phyloP scores from a whole-genome alignment of 2,888 invertebrate genomes.

The Saturnia japonica region DNA sequence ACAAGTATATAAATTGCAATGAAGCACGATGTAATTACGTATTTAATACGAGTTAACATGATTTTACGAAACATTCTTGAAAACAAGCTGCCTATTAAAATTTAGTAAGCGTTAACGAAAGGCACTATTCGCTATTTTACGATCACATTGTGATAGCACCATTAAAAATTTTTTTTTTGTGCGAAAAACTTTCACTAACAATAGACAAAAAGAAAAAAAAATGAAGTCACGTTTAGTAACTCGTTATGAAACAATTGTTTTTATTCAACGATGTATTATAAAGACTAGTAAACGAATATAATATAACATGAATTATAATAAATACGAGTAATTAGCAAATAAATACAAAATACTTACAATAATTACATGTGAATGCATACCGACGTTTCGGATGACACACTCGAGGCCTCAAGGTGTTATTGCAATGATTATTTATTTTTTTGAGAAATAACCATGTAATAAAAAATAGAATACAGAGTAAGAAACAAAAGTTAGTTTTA shows the following conservation, averaged over 20 bases:
- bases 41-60: slow-evolving; percentile 13
- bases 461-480: neutral
- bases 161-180: slow-evolving; percentile 36
- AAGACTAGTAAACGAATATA: slow-evolving; percentile 6
- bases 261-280: neutral
- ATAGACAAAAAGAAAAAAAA: slow-evolving; percentile 1
- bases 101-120: slow-evolving; percentile 29
- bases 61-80: slow-evolving; percentile 6
- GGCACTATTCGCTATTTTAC: slow-evolving; percentile 38
- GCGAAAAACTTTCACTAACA: slow-evolving; percentile 26
- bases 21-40: slow-evolving; percentile 13
- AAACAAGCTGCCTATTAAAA: slow-evolving; percentile 17
- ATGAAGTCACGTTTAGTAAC: neutral
- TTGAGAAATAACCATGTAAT: slow-evolving; percentile 25
- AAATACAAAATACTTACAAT: slow-evolving; percentile 22
- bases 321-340: slow-evolving; percentile 16
- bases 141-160: slow-evolving; percentile 51
- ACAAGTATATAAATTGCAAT: neutral
- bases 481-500: neutral
- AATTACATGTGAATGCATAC: slow-evolving; percentile 38
- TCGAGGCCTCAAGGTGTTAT: slow-evolving; percentile 60
- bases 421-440: slow-evolving; percentile 21
- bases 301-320: neutral
- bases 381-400: slow-evolving; percentile 60
- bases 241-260: neutral